Conservation (phyloP, 2,113 vertebrate species). For the Xyrauchen texanus region DNA sequence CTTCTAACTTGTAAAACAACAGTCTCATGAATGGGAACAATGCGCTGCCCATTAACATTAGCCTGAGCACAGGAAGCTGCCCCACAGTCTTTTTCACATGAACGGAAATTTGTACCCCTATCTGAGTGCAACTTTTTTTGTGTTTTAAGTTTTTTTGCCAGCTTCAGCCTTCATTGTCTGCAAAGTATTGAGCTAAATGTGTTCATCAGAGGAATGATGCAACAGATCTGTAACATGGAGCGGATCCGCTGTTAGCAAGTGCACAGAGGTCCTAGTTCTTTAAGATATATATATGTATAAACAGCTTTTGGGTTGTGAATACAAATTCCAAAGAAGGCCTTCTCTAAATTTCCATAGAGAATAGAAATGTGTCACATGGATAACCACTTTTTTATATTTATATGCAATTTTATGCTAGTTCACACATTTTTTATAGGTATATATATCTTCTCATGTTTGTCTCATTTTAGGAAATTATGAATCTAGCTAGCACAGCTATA, state of each 20-base stretch:
- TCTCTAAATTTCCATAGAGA: constrained; percentile 66
- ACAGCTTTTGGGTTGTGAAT: constrained; percentile 69
- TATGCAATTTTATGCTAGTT: constrained; percentile 36
- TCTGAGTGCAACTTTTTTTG: constrained; percentile 69
- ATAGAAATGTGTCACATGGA: constrained; percentile 29
- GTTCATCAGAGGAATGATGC: constrained; percentile 78
- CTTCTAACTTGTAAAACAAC: constrained; percentile 31
- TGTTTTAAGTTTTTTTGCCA: constrained; percentile 73
- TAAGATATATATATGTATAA: too few relatives aligned
- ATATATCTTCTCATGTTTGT: neutral
- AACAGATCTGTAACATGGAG: constrained; percentile 76
- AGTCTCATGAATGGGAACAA: constrained; percentile 29
- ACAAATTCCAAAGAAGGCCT: constrained; percentile 62
- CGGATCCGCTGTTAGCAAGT: constrained; percentile 77
- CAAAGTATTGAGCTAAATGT: constrained; percentile 75
- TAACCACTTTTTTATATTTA: constrained; percentile 43
- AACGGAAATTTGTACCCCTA: constrained; percentile 75
- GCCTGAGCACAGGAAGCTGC: constrained; percentile 67
- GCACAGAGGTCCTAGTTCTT: constrained; percentile 70
- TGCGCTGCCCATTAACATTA: constrained; percentile 42
- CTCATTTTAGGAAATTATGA: too few relatives aligned
- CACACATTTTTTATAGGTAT: too few relatives aligned
- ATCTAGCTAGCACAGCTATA: neutral
- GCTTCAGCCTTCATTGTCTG: constrained; percentile 81
- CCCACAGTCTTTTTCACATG: constrained; percentile 66